A percentile compares a stretch with the other conserved stretches of the same genome.
These are phyloP conservation scores for Copidosoma aretas DNA, from an alignment of 2,888 invertebrate genomes.

Conservation along the genomic window DNA sequence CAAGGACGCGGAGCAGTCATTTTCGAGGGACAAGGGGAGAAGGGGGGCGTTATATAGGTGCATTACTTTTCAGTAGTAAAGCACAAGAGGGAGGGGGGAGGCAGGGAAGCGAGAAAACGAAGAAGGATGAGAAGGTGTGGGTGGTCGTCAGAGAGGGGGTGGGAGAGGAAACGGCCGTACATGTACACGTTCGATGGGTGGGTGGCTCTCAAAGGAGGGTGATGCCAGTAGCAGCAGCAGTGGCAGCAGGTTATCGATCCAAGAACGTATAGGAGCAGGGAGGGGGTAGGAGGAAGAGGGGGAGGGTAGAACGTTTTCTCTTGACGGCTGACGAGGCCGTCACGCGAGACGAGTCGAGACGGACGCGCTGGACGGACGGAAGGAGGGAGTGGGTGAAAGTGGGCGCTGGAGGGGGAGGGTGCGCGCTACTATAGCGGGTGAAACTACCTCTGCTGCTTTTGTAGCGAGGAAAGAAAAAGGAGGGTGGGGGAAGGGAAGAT, in stretches of 20 bases:
- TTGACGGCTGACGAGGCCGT: slow-evolving; percentile 63
- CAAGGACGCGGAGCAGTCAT: slow-evolving; percentile 39
- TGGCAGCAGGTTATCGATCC: slow-evolving; percentile 59
- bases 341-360: slow-evolving; percentile 63
- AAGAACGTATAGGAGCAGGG: slow-evolving; percentile 22
- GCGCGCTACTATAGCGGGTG: neutral
- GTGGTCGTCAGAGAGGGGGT: slow-evolving; percentile 35
- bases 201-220: slow-evolving; percentile 34
- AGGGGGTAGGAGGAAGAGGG: slow-evolving; percentile 12
- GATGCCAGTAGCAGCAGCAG: slow-evolving; percentile 37
- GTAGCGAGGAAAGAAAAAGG: slow-evolving; percentile 17
- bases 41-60: slow-evolving; percentile 53
- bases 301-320: slow-evolving; percentile 20
- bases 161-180: slow-evolving; percentile 13
- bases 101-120: slow-evolving; percentile 14
- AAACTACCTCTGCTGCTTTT: slow-evolving; percentile 4
- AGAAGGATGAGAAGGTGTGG: slow-evolving; percentile 46
- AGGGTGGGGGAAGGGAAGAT: slow-evolving; percentile 19
- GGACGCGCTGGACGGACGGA: slow-evolving; percentile 53
- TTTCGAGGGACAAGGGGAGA: slow-evolving; percentile 43
- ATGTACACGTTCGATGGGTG: slow-evolving; percentile 26
- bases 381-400: slow-evolving; percentile 31
- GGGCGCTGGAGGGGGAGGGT: neutral
- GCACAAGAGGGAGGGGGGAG: slow-evolving; percentile 30
- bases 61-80: slow-evolving; percentile 59